phyloP scores from a whole-genome alignment of 2,888 invertebrate species.

The Corbicula japonica region DNA sequence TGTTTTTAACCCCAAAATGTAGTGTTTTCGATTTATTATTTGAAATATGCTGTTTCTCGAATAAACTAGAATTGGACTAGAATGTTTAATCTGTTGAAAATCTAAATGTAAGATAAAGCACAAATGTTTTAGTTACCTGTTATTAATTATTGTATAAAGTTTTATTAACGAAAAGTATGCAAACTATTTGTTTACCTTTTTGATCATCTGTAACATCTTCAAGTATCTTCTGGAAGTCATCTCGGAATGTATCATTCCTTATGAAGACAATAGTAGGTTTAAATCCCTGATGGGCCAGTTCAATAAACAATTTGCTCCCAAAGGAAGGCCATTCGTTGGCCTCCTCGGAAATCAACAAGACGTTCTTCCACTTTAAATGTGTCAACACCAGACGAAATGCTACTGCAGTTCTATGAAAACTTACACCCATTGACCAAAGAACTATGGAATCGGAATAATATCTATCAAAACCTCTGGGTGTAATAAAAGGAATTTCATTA shows the following conservation, averaged over 20 bases:
- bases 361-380: slow-evolving; percentile 50
- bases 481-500: slow-evolving; percentile 3
- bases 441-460: slow-evolving; percentile 14
- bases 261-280: slow-evolving; percentile 13
- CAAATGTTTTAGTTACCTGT: too few relatives aligned
- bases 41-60: too few relatives aligned
- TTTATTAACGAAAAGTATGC: too few relatives aligned
- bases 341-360: slow-evolving; percentile 32
- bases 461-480: background rate
- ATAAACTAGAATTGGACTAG: too few relatives aligned
- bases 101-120: too few relatives aligned
- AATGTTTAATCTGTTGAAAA: too few relatives aligned
- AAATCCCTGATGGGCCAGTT: slow-evolving; percentile 18
- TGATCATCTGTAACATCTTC: background rate
- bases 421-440: slow-evolving; percentile 42
- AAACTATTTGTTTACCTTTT: slow-evolving; percentile 32
- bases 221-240: background rate
- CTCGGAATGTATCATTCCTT: background rate
- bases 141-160: too few relatives aligned
- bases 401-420: slow-evolving; percentile 34
- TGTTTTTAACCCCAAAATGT: too few relatives aligned
- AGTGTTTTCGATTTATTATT: too few relatives aligned
- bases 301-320: slow-evolving; percentile 18
- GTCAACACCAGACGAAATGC: slow-evolving; percentile 40
- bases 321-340: background rate